These are phyloP conservation scores for Cromileptes altivelis DNA, from an alignment of 2,113 vertebrate species.

Conservation along the genomic window DNA sequence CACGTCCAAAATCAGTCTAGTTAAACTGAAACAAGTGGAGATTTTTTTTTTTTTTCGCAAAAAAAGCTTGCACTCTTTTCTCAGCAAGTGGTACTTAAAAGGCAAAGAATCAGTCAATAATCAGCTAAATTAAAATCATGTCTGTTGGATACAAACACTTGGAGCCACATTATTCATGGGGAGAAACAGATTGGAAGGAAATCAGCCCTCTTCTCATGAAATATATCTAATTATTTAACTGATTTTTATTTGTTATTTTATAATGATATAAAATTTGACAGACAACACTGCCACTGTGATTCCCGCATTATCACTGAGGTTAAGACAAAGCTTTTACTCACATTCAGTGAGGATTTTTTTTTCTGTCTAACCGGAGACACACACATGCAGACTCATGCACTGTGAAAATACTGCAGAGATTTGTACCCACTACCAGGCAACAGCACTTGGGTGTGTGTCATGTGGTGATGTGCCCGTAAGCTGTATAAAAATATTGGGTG, in stretches of 20 bases:
- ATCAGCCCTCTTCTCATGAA: not conserved
- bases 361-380: not conserved
- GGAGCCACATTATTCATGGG: not conserved
- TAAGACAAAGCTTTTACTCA: not conserved
- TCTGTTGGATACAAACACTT: slow-evolving; percentile 6
- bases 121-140: slow-evolving; percentile 25
- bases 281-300: not conserved
- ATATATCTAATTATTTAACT: not conserved
- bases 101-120: slow-evolving; percentile 13
- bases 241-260: not conserved
- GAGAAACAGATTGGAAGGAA: slow-evolving; percentile 29
- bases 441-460: too few relatives aligned
- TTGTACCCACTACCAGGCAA: too few relatives aligned
- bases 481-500: too few relatives aligned
- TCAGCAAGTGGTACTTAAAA: slow-evolving; percentile 6
- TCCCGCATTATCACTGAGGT: not conserved
- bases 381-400: not conserved
- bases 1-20: not conserved
- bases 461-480: too few relatives aligned
- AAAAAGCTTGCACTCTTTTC: not conserved
- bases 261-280: slow-evolving; percentile 11
- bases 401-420: too few relatives aligned
- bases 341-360: too few relatives aligned
- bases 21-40: not conserved
- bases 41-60: not conserved